phyloP scores from a whole-genome alignment of 2,797 vertebrate species.

The Lepilemur septentrionalis region DNA sequence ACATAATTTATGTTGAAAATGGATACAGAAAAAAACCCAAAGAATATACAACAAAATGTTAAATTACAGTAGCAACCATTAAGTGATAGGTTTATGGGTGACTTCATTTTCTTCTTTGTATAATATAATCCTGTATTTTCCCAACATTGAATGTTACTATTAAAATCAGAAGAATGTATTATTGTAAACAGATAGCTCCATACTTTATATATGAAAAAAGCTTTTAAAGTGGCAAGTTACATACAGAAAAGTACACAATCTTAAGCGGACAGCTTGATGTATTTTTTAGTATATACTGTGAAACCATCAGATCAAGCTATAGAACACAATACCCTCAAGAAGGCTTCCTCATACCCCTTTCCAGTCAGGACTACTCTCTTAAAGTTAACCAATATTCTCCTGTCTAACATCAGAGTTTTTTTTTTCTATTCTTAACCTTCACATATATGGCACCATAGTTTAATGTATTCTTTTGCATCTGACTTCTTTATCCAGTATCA shows the following conservation, averaged over 20 bases:
- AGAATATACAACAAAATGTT: background rate
- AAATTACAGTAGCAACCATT: background rate
- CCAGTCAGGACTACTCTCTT: background rate
- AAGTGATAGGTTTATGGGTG: background rate
- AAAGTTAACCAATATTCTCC: background rate
- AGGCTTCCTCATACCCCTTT: background rate
- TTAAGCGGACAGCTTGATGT: background rate
- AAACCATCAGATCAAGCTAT: background rate
- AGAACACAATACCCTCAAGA: background rate
- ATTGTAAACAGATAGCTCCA: background rate
- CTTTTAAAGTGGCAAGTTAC: background rate
- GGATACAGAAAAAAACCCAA: background rate
- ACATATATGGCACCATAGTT: background rate
- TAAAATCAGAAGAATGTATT: background rate
- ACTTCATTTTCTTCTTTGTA: background rate
- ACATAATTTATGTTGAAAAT: background rate
- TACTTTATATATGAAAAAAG: background rate
- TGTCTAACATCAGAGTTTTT: background rate
- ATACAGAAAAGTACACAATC: background rate
- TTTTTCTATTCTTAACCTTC: background rate
- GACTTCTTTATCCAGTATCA: background rate
- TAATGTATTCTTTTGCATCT: background rate
- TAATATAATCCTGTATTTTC: background rate
- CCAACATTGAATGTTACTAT: background rate
- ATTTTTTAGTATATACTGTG: background rate